Base-by-base conservation (phyloP, 1,140 invertebrate genomes). In the Drosophila oshimai region DNA sequence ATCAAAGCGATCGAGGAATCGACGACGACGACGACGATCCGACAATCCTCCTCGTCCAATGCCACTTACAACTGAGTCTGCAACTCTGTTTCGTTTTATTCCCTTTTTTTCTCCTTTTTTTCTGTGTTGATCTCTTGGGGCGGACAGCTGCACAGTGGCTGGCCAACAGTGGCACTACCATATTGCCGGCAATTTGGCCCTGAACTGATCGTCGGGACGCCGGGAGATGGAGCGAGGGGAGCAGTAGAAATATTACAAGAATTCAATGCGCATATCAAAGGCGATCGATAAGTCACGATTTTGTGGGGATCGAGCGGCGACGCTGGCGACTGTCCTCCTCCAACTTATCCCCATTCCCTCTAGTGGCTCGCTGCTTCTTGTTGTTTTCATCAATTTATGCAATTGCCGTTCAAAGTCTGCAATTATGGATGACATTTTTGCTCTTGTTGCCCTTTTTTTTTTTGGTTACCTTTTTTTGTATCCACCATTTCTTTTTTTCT, bases 201-300 rank as follows among this genome's bases (percentile, higher is more conserved):
- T 69, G 69, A 83, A 60, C 49, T 65, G 73, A 51, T 44, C 61
- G 37, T 53, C 47, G 36, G 61, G 61, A 67, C 34, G 26, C 3
- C 13, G n/a, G 9, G 22, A 1, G 47, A 18, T 6, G 34, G 20
- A 41, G 42, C 13, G 45, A 9, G 62, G 64, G 34, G 20, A 28
- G 36, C 49, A 39, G 46, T 68, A 68, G 37, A 84, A 84, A 86
- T 84, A 84, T 84, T 84, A 75, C 70, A 84, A 86, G 80, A 84
- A 84, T 84, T 84, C 80, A 84, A 84, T 86, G 74, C 65, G 80
- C 80, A 84, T 86, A 84, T 84, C 80, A 86, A 84, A 84, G 79
- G 39, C 80, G 75, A 84, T 84, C 80, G 79, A 84, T 84, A 84
- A 84, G 79, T 84, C 79, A 84, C 79, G 79, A 84, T 84, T 84